A percentile compares a stretch with the other conserved stretches of the same genome.
These are phyloP conservation scores for Trachops cirrhosus DNA, from an alignment of 2,797 vertebrate species.

Conservation along the genomic window DNA sequence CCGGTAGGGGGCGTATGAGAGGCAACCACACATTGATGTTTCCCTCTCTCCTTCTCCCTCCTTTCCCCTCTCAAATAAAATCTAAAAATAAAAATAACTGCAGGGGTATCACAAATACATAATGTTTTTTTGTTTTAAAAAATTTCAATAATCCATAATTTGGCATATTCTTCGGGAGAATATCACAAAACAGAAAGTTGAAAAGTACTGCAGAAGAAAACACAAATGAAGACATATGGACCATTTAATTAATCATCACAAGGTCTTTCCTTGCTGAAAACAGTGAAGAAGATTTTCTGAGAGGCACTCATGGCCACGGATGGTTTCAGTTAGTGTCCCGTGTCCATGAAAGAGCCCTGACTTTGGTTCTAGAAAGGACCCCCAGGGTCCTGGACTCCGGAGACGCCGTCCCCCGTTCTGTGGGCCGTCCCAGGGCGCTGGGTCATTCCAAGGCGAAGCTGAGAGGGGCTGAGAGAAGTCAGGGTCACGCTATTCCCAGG, in stretches of 20 bases:
- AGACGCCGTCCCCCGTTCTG: not conserved
- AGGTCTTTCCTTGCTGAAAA: constrained; percentile 38
- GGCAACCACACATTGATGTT: too few relatives aligned
- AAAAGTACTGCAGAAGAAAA: not conserved
- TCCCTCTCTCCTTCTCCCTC: too few relatives aligned
- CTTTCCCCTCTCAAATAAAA: too few relatives aligned
- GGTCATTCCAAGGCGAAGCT: constrained; percentile 38
- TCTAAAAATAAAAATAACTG: too few relatives aligned
- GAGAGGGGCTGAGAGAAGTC: constrained; percentile 68
- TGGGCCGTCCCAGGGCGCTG: not conserved
- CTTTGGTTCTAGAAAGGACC: not conserved
- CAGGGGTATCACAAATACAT: not conserved
- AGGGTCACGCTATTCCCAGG: constrained; percentile 80
- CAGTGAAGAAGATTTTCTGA: not conserved
- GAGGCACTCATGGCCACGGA: not conserved
- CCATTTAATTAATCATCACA: constrained; percentile 38
- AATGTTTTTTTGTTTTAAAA: not conserved
- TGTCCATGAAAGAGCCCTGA: not conserved
- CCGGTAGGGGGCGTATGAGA: too few relatives aligned
- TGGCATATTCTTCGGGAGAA: not conserved
- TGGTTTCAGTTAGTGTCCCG: not conserved
- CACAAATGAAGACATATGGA: not conserved
- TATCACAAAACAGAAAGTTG: not conserved
- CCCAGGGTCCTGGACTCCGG: not conserved
- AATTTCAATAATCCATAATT: not conserved